Base-by-base conservation (phyloP, 2,113 vertebrate species). In the Gambusia holbrooki region DNA sequence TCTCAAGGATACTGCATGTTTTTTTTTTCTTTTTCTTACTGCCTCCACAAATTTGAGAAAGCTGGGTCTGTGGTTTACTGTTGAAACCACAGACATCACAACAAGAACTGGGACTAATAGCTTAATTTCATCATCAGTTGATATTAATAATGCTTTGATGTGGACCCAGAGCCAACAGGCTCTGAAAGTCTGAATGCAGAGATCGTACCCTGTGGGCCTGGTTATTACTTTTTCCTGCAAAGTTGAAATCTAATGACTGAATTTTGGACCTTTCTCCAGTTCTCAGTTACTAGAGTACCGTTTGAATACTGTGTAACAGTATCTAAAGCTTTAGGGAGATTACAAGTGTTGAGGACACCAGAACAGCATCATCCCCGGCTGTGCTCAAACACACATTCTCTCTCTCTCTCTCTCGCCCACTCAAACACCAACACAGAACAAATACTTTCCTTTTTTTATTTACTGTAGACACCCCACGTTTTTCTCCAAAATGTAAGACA, bases 251-350 rank as follows among this genome's bases (percentile, higher is more conserved):
- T 66, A 15, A 70, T 42, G 22, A 66, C 48, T 74, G 58, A 73
- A 45, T 75, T 42, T 13, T 64, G 42, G 61, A 66, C 28, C 33
- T 81, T 60, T 69, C 35, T 60, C 35, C 42, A 29, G 65, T 70
- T 78, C 83, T 84, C 83, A 74, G 45, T 89, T 81, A 84, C 76
- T 62, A 60, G 62, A 84, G 79, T 35, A 45, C 77, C 71, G 33
- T 84, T 76, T 84, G 66, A 82, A 84, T 70, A 72, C 71, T 84
- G 76, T 83, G 71, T 85, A 81, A 80, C 85, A 89, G 86, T 91
- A 89, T 92, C 92, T 92, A 91, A 92, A 89, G 90, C 92, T 92
- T 92, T 89, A 80, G 80, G 73, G 86, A 90, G 90, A 93, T 93
- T 92, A 93, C 88, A 92, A 91, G 85, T 85, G 87, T 86, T 82